Evolutionary conservation across 2,113 vertebrate species (phyloP).

Genomic region (Tiliqua scincoides): DNA sequence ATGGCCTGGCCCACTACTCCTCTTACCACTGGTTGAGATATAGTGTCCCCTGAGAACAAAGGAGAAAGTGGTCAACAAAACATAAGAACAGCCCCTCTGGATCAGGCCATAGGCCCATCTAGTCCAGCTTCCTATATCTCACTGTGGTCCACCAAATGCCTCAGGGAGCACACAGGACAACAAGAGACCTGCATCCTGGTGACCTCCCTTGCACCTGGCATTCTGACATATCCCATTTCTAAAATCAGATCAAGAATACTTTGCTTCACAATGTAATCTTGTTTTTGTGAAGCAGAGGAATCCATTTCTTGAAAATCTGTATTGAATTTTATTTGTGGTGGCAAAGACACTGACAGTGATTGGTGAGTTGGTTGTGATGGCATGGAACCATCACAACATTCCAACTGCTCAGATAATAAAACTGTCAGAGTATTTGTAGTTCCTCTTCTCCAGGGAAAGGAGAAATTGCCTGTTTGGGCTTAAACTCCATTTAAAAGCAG

Average conservation of each 20-base stretch:
- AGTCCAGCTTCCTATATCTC: too few species aligned
- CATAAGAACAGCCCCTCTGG: too few species aligned
- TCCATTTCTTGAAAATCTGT: neutral
- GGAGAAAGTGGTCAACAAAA: neutral
- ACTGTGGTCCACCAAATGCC: too few species aligned
- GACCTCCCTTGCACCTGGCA: too few species aligned
- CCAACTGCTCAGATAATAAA: neutral
- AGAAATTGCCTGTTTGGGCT: too few species aligned
- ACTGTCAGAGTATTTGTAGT: neutral
- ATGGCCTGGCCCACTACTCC: slow-evolving; percentile 65
- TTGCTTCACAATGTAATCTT: neutral
- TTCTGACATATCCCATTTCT: too few species aligned
- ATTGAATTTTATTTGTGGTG: neutral
- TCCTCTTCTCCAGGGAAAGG: too few species aligned
- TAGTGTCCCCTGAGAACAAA: slow-evolving; percentile 7
- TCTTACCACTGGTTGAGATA: slow-evolving; percentile 14
- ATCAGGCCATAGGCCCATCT: too few species aligned
- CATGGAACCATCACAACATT: neutral
- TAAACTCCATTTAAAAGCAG: neutral
- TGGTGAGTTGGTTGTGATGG: neutral
- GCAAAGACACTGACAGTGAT: neutral
- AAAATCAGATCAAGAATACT: too few species aligned
- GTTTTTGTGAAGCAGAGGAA: neutral
- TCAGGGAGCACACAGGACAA: too few species aligned
- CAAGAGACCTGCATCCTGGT: too few species aligned